phyloP scores from a whole-genome alignment of 2,797 vertebrate genomes.

The Avahi laniger region DNA sequence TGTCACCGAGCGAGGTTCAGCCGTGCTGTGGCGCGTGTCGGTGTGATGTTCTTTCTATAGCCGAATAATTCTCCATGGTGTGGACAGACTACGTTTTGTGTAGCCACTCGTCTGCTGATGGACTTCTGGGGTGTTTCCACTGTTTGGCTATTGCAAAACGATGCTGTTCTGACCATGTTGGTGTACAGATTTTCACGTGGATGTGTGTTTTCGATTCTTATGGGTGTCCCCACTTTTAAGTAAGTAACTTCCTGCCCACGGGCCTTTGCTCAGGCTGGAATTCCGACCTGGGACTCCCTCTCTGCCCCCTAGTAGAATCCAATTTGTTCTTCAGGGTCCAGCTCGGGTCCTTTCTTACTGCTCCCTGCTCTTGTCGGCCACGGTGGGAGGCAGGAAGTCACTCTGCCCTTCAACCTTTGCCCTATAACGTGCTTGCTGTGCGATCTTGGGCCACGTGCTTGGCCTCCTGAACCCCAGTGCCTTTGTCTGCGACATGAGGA shows the following conservation, averaged over 20 bases:
- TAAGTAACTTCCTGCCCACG: accelerated
- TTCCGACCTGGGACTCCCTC: background rate
- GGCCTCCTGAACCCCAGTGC: background rate
- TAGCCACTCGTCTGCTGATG: accelerated
- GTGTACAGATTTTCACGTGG: accelerated
- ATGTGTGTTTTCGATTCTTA: background rate
- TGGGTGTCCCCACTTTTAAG: background rate
- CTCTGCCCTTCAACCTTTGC: background rate
- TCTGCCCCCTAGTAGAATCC: too few relatives aligned
- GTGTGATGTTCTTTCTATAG: accelerated
- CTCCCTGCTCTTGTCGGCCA: background rate
- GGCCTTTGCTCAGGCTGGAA: background rate
- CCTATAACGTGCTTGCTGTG: background rate
- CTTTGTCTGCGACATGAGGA: background rate
- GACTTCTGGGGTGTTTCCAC: background rate
- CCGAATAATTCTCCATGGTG: background rate
- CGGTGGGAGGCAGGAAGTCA: accelerated
- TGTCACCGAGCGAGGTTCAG: background rate
- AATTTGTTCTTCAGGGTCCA: background rate
- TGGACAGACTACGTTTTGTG: background rate
- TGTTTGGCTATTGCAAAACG: background rate
- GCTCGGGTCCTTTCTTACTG: background rate
- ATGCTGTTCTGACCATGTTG: background rate
- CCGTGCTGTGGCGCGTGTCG: accelerated
- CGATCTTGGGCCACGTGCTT: background rate